Base-by-base conservation (phyloP, 2,113 vertebrate species). In the Chrysochloris asiatica region DNA sequence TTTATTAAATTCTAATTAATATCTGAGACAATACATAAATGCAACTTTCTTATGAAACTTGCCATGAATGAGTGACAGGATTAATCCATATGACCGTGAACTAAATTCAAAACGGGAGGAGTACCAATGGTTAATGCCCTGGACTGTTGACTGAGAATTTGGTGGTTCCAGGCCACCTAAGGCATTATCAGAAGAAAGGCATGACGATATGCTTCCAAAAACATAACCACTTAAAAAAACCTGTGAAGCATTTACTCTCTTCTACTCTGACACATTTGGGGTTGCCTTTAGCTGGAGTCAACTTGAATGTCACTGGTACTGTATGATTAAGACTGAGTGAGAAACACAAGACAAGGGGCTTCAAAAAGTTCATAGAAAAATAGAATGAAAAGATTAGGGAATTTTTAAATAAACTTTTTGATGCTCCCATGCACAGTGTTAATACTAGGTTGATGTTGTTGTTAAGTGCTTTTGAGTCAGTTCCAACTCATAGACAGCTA, bases 31-130 rank as follows among this genome's bases (percentile, higher is more conserved):
- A 76, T 24, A 89, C 0, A 7, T 19, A 92, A 78, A 79, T n/a
- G 54, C n/a, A 86, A 77, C 36, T 87, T 91, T 82, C 63, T 85
- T 52, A 75, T 52, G 59, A 59, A 24, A 50, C n/a, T 3, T n/a
- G 28, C 47, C 61, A 50, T 30, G 43, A 76, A 1, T 81, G 50
- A 90, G 17, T 30, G 43, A 8, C 5, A 56, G 45, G 75, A 50
- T 79, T 82, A 93, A 59, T 86, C 67, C 24, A 75, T 47, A 79
- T 36, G n/a, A 84, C 85, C 85, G 81, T 69, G 89, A 84, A 93
- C 82, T 72, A 93, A 90, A 77, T 47, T 80, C 54, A 56, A 22
- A 22, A 22, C 19, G 54, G 54, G 54, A 22, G 54, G 54, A 56
- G 54, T 56, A 12, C 17, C 24, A 22, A 22, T 2, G 12, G 54